A percentile compares a stretch with the other conserved stretches of the same genome.
Conservation (phyloP, 37 sponge, comb jelly and placozoan genomes). For the Ephydatia muelleri region DNA sequence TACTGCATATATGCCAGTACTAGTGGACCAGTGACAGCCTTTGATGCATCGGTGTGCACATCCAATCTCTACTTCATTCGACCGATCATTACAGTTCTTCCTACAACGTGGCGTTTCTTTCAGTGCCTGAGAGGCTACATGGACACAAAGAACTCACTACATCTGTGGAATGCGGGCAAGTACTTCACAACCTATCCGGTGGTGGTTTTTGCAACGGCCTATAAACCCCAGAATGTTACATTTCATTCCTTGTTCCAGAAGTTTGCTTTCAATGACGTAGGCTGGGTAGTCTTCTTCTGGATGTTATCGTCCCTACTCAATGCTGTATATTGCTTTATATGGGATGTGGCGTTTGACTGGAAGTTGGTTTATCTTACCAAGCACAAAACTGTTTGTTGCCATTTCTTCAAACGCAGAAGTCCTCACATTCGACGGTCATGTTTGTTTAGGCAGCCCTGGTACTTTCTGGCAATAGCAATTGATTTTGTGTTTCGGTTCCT, state of each 20-base stretch:
- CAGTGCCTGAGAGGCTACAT: slow-evolving; percentile 90
- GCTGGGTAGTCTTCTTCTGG: slow-evolving; percentile 67
- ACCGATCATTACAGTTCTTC: slow-evolving; percentile 81
- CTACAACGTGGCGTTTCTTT: slow-evolving; percentile 87
- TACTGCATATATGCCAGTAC: slow-evolving; percentile 27
- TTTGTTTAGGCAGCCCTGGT: slow-evolving; percentile 17
- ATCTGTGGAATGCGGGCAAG: slow-evolving; percentile 92
- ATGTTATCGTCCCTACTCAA: slow-evolving; percentile 48
- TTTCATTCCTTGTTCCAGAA: not conserved
- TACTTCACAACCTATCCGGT: slow-evolving; percentile 89
- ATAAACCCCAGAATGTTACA: slow-evolving; percentile 9
- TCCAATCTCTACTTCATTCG: slow-evolving; percentile 66
- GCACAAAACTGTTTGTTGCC: slow-evolving; percentile 41
- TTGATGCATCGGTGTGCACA: slow-evolving; percentile 26
- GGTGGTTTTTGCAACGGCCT: slow-evolving; percentile 67
- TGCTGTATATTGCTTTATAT: slow-evolving; percentile 84
- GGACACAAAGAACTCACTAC: slow-evolving; percentile 68
- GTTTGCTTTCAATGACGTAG: not conserved
- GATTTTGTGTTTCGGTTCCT: slow-evolving; percentile 82
- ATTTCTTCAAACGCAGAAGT: slow-evolving; percentile 60
- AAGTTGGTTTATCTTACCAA: slow-evolving; percentile 61
- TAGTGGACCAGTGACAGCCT: not conserved
- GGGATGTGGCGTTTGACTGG: slow-evolving; percentile 97
- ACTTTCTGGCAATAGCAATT: slow-evolving; percentile 74
- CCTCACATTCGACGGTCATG: slow-evolving; percentile 25